Conservation (phyloP, 2,113 vertebrate species). For the Clinocottus analis region DNA sequence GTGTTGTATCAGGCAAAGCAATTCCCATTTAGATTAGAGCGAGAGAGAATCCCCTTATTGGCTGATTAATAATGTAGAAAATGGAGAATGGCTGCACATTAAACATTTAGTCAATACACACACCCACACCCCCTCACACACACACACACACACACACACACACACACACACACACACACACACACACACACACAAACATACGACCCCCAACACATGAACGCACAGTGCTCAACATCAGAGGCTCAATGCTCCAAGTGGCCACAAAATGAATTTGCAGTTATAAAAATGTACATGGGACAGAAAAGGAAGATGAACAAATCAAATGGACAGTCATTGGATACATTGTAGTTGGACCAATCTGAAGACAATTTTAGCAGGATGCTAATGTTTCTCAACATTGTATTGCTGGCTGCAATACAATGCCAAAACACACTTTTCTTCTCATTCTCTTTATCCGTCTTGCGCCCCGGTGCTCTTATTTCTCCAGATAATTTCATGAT, state of each 20-base stretch:
- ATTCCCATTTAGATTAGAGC: conserved; percentile 38
- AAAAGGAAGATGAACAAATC: conserved; percentile 11
- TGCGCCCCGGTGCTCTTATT: background rate
- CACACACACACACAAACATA: background rate
- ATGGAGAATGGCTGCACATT: conserved; percentile 44
- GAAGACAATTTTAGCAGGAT: background rate
- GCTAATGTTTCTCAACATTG: conserved; percentile 2
- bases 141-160: conserved; percentile 2
- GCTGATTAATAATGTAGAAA: conserved; percentile 68
- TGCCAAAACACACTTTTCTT: background rate
- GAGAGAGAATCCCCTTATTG: conserved; percentile 26
- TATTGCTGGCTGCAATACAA: conserved; percentile 26
- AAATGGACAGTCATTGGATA: conserved; percentile 27
- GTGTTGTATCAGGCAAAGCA: background rate
- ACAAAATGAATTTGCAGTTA: conserved; percentile 30
- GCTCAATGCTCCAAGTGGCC: background rate
- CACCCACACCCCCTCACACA: conserved; percentile 16
- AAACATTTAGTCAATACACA: conserved; percentile 43
- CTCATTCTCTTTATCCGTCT: background rate
- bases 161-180: background rate
- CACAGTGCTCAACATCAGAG: conserved; percentile 19
- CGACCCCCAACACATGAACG: background rate
- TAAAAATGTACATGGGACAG: conserved; percentile 1
- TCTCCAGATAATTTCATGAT: conserved; percentile 37
- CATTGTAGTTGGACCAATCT: background rate